These are phyloP conservation scores for Archips xylosteana DNA, from an alignment of 2,888 invertebrate genomes.

Conservation along the genomic window DNA sequence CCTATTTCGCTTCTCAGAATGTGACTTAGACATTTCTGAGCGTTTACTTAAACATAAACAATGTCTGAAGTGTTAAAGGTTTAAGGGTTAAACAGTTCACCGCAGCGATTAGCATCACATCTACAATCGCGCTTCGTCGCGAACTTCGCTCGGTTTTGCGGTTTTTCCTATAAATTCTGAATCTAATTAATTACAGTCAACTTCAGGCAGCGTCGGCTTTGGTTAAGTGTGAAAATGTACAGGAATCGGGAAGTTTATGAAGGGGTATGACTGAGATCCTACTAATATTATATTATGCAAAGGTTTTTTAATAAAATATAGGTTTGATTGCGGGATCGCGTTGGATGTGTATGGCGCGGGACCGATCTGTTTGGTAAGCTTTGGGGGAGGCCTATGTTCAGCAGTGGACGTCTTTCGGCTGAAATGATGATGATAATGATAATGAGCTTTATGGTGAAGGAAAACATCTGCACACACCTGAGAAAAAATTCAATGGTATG, in stretches of 20 bases:
- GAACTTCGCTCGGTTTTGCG: constrained; percentile 42
- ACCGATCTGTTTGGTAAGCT: too few species aligned
- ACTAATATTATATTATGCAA: too few species aligned
- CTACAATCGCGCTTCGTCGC: constrained; percentile 18
- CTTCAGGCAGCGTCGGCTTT: constrained; percentile 1
- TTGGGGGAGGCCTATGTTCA: too few species aligned
- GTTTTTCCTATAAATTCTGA: constrained; percentile 43
- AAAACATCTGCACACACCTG: too few species aligned
- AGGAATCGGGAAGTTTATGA: not conserved
- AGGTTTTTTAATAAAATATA: too few species aligned
- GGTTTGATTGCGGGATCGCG: too few species aligned
- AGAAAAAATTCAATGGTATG: too few species aligned
- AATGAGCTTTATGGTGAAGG: too few species aligned
- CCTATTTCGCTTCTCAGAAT: not conserved
- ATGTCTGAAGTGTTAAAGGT: constrained; percentile 3
- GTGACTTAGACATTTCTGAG: not conserved
- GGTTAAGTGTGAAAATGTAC: constrained; percentile 15
- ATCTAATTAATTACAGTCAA: constrained; percentile 44
- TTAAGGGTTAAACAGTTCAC: constrained; percentile 12
- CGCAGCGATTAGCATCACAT: constrained; percentile 31
- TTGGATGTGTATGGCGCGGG: too few species aligned
- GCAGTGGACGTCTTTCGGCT: too few species aligned
- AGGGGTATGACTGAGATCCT: too few species aligned
- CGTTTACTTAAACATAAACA: not conserved
- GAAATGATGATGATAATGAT: too few species aligned